These are phyloP conservation scores for Xestia xanthographa DNA, from an alignment of 2,888 invertebrate species.

Conservation along the genomic window DNA sequence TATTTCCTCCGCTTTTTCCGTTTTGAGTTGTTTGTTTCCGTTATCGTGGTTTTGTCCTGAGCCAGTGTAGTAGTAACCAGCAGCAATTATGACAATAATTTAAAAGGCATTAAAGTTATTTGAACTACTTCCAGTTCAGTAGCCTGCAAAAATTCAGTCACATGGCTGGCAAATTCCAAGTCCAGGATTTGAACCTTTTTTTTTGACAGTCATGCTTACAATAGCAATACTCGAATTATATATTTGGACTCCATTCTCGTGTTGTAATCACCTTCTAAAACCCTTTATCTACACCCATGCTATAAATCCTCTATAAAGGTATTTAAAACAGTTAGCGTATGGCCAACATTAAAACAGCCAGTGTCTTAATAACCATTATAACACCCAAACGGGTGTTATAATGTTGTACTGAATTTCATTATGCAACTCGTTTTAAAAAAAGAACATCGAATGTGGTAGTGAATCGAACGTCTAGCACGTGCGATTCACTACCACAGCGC, in stretches of 20 bases:
- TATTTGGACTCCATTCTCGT: background rate
- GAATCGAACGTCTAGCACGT: too few relatives aligned
- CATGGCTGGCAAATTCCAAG: background rate
- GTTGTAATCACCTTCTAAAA: too few relatives aligned
- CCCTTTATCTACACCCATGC: too few relatives aligned
- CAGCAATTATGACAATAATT: slow-evolving; percentile 14
- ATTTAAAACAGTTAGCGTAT: too few relatives aligned
- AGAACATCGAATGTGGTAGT: too few relatives aligned
- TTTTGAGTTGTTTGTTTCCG: slow-evolving; percentile 41
- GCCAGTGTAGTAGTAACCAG: slow-evolving; percentile 9
- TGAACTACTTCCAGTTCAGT: background rate
- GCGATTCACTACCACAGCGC: too few relatives aligned
- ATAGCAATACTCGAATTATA: background rate
- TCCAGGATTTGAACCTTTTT: background rate
- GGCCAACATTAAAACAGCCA: too few relatives aligned
- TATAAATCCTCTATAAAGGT: too few relatives aligned
- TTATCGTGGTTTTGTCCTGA: slow-evolving; percentile 49
- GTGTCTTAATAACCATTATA: too few relatives aligned
- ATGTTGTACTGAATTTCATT: too few relatives aligned
- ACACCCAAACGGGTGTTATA: too few relatives aligned
- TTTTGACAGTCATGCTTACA: background rate
- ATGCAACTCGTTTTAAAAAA: too few relatives aligned
- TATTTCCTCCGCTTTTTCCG: slow-evolving; percentile 35
- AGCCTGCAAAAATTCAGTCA: background rate
- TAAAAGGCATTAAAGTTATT: background rate